These are phyloP conservation scores for Ennomos quercinarius DNA, from an alignment of 2,888 invertebrate genomes.

Conservation along the genomic window DNA sequence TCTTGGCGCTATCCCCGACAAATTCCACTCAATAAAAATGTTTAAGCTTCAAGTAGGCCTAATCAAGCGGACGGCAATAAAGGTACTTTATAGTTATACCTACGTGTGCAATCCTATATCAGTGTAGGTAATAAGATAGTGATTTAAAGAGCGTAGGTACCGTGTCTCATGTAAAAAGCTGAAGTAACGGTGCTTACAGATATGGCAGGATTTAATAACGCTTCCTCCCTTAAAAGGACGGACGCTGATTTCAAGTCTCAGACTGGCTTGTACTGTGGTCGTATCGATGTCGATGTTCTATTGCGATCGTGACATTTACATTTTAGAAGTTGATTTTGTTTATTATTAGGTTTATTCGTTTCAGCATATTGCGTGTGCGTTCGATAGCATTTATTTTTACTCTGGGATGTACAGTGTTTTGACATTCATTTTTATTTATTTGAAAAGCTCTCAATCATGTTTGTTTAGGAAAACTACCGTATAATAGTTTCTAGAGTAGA, in stretches of 20 bases:
- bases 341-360: conserved; percentile 35
- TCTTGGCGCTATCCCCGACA: conserved; percentile 29
- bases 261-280: conserved; percentile 29
- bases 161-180: conserved; percentile 33
- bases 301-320: conserved; percentile 46
- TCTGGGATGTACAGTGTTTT: conserved; percentile 28
- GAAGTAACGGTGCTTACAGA: conserved; percentile 70
- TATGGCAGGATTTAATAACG: conserved; percentile 79
- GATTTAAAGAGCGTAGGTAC: conserved; percentile 8
- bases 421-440: conserved; percentile 36
- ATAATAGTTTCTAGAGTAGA: neutral
- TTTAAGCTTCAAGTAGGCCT: conserved; percentile 18
- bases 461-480: conserved; percentile 8
- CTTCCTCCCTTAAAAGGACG: conserved; percentile 65
- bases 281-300: conserved; percentile 53
- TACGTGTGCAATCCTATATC: neutral
- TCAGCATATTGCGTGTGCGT: conserved; percentile 21
- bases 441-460: conserved; percentile 29
- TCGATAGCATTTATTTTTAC: conserved; percentile 35
- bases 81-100: too few relatives aligned
- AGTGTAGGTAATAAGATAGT: conserved; percentile 3
- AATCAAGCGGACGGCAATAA: conserved; percentile 19
- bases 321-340: conserved; percentile 32
- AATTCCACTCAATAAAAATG: conserved; percentile 20
- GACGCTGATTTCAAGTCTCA: conserved; percentile 52